Evolutionary conservation across 1,140 invertebrate species (phyloP).

Genomic region (Drosophila insularis): DNA sequence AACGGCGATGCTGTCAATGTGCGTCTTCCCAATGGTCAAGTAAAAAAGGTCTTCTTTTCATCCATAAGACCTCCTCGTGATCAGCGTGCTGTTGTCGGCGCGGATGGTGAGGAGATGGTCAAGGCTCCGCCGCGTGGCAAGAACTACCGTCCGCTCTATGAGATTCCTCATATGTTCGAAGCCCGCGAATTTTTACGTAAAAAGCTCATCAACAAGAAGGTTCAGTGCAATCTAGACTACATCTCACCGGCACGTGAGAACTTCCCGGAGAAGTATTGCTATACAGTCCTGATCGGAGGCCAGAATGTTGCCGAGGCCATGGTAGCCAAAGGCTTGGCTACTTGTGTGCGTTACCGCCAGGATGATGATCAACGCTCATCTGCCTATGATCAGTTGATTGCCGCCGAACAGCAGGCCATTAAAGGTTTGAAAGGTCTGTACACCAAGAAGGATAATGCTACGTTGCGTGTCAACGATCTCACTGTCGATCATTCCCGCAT

Average conservation of each 20-base stretch:
- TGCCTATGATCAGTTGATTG: constrained; percentile 95
- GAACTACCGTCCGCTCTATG: constrained; percentile 94
- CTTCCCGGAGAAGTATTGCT: constrained; percentile 97
- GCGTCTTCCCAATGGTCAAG: constrained; percentile 89
- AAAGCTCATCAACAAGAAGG: constrained; percentile 97
- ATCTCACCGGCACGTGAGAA: constrained; percentile 96
- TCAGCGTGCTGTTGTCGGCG: constrained; percentile 79
- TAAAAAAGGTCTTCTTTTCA: constrained; percentile 97
- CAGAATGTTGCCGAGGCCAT: constrained; percentile 97
- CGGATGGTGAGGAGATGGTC: constrained; percentile 83
- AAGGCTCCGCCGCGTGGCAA: constrained; percentile 86
- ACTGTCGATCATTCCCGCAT: constrained; percentile 92
- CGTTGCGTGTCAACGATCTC: constrained; percentile 92
- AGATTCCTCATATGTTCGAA: constrained; percentile 99
- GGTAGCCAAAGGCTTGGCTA: constrained; percentile 95
- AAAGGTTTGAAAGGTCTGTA: constrained; percentile 93
- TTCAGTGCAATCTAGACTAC: constrained; percentile 97
- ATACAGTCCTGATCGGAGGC: constrained; percentile 93
- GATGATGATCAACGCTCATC: constrained; percentile 98
- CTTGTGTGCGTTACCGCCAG: constrained; percentile 95
- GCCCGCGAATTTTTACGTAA: constrained; percentile 98
- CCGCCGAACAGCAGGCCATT: constrained; percentile 95
- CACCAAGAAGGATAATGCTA: constrained; percentile 92
- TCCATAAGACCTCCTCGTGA: constrained; percentile 96
- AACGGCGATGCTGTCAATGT: constrained; percentile 96